Conservation (phyloP, 2,888 invertebrate genomes). For the Amphipoea lucens region DNA sequence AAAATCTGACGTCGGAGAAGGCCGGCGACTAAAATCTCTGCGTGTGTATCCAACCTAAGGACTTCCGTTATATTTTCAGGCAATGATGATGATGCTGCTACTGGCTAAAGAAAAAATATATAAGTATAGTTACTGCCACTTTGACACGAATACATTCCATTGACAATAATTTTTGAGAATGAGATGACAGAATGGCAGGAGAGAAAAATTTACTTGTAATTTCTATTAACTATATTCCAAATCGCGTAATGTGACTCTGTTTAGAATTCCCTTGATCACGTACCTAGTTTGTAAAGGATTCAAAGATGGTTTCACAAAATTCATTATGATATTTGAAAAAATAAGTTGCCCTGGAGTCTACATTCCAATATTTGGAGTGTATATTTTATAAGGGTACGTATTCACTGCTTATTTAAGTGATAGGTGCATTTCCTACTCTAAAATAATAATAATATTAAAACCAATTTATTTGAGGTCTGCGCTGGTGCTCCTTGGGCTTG, state of each 20-base stretch:
- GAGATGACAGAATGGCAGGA: constrained; percentile 60
- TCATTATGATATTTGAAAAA: constrained; percentile 41
- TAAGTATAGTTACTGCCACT: not conserved
- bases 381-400: constrained; percentile 38
- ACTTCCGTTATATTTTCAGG: not conserved
- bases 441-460: not conserved
- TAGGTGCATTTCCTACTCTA: not conserved
- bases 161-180: constrained; percentile 50
- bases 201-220: constrained; percentile 16
- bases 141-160: constrained; percentile 29
- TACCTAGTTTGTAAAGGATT: constrained; percentile 30
- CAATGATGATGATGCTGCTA: not conserved
- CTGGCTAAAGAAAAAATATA: constrained; percentile 11
- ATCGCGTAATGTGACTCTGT: constrained; percentile 55
- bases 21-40: not conserved
- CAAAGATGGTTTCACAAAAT: constrained; percentile 45
- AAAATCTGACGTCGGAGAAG: not conserved
- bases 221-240: constrained; percentile 40
- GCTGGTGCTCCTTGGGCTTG: not conserved
- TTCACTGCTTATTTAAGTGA: constrained; percentile 1
- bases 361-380: constrained; percentile 55
- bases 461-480: not conserved
- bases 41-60: not conserved
- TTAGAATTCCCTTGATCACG: constrained; percentile 21
- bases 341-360: constrained; percentile 13